A percentile compares a stretch with the other conserved stretches of the same genome.
Evolutionary conservation across 1,140 invertebrate genomes (phyloP).

Genomic region (Brachionus koreanus): DNA sequence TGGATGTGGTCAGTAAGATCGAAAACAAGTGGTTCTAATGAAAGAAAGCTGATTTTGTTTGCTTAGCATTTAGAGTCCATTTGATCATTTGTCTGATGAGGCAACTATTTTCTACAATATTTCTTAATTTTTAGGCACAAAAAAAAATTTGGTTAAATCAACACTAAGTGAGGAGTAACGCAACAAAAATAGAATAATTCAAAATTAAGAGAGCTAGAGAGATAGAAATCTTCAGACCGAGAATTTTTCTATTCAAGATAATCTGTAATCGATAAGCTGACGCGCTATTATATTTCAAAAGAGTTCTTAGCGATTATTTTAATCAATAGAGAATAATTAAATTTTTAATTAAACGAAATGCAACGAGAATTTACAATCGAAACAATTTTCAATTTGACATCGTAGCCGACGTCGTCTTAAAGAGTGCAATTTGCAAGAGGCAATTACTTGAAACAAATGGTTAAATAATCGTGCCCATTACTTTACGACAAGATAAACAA

Average conservation of each 20-base stretch:
- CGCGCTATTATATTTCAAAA: conserved; percentile 24
- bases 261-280: not conserved
- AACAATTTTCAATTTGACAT: not conserved
- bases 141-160: not conserved
- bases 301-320: conserved; percentile 15
- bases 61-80: not conserved
- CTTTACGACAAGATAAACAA: conserved; percentile 19
- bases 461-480: conserved; percentile 11
- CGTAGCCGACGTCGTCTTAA: not conserved
- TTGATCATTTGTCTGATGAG: not conserved
- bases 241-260: not conserved
- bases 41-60: not conserved
- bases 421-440: not conserved
- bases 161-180: not conserved
- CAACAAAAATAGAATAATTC: not conserved
- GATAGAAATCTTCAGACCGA: conserved; percentile 22
- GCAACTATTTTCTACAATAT: not conserved
- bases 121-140: not conserved
- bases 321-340: conserved; percentile 16
- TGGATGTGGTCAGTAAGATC: not conserved
- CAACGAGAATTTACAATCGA: not conserved
- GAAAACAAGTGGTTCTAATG: not conserved
- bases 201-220: not conserved
- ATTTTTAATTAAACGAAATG: conserved; percentile 38
- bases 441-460: conserved; percentile 22